Percentiles rank a stretch among this genome's conserved stretches.
These are phyloP conservation scores for Alosa alosa DNA, from an alignment of 2,113 vertebrate species.

Conservation along the genomic window DNA sequence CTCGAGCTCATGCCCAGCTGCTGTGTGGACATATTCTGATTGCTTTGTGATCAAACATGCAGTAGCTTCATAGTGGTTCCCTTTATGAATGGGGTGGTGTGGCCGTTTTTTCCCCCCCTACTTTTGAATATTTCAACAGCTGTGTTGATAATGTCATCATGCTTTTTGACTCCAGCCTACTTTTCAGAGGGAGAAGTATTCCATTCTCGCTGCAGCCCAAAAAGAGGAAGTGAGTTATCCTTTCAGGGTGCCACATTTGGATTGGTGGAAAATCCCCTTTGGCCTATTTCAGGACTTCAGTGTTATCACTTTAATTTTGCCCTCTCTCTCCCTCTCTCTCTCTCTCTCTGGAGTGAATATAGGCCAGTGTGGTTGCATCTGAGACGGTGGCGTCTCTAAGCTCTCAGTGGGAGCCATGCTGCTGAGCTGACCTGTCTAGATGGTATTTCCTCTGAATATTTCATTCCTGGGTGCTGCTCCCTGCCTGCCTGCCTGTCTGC, in stretches of 20 bases:
- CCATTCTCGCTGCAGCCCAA: background rate
- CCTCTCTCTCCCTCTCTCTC: background rate
- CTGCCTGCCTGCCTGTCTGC: background rate
- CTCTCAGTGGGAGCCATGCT: background rate
- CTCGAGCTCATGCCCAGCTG: background rate
- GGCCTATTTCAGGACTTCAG: background rate
- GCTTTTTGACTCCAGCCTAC: background rate
- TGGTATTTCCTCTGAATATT: background rate
- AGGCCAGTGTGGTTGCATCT: background rate
- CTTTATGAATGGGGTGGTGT: background rate
- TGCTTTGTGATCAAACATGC: too few species aligned
- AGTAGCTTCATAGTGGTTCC: too few species aligned
- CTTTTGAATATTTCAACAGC: background rate
- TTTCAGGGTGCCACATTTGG: background rate
- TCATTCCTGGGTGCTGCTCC: background rate
- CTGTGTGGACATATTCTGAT: too few species aligned
- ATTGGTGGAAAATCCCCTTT: background rate
- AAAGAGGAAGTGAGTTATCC: background rate
- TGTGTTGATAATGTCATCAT: background rate
- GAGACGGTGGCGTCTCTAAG: background rate
- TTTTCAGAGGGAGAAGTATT: background rate
- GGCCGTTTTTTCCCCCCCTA: background rate
- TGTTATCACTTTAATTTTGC: background rate
- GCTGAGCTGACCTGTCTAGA: constrained; percentile 1
- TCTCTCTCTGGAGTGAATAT: background rate